Base-by-base conservation (phyloP, 2,797 vertebrate genomes). In the Spheniscus humboldti region DNA sequence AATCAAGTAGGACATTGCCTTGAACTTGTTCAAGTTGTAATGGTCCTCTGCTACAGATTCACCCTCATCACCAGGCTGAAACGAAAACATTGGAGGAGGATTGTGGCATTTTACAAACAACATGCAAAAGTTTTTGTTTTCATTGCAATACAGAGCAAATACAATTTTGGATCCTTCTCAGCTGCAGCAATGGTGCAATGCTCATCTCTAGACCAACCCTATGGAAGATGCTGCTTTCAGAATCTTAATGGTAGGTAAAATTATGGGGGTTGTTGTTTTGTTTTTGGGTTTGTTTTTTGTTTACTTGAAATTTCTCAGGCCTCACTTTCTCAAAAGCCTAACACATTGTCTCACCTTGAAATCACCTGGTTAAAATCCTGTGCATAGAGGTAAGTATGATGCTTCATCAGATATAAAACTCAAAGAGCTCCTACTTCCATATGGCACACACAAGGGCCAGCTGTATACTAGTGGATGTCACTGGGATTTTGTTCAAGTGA, bases 131-230 rank as follows among this genome's bases (percentile, higher is more conserved):
- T 3, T 33, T 55, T 53, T 75, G 7, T 17, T 79, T 68, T 20
- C 23, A 72, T 48, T 71, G 19, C 37, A 60, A 45, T 16, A 27
- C 9, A 78, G 18, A 66, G 13, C 3, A 72, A 66, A 68, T 17
- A 63, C 10, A 62, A 18, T 13, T 79, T 50, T 60, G 30, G 24
- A 71, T 53, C 37, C 23, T 78, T 41, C 25, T 37, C 23, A 39
- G n/a, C 23, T 37, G 14, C 16, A 69, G 12, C 33, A 52, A 73
- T 2, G 13, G 24, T 45, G 25, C 48, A 77, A 17, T 23, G 5
- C 22, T 56, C 23, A 35, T 8, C 9, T 41, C 37, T 28, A 43
- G 37, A 35, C 6, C 48, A 60, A 16, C 0, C 0, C 7, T n/a
- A 50, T 77, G 24, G 37, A 91, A 81, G 37, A 3, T 83, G 8